A percentile compares a stretch with the other conserved stretches of the same genome.
These are phyloP conservation scores for Allophyes oxyacanthae DNA, from an alignment of 2,888 invertebrate genomes.

Conservation along the genomic window DNA sequence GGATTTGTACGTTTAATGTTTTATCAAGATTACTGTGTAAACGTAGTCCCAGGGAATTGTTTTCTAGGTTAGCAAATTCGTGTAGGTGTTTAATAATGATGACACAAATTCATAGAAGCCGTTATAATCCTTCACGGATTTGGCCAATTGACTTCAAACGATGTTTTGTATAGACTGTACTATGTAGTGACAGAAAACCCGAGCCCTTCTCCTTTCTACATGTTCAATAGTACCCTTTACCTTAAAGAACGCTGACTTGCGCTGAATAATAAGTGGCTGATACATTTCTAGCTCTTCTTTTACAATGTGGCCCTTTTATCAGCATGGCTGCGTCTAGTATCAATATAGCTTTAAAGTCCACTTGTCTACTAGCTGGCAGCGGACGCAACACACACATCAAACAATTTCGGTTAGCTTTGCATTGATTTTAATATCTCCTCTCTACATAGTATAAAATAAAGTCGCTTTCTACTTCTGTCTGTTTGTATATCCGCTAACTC, in stretches of 20 bases:
- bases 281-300: constrained; percentile 15
- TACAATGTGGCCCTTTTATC: constrained; percentile 6
- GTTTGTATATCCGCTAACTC: too few relatives aligned
- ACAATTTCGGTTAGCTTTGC: too few relatives aligned
- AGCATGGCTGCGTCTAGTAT: constrained; percentile 6
- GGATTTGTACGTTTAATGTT: constrained; percentile 35
- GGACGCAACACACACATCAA: too few relatives aligned
- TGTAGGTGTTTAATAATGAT: constrained; percentile 29
- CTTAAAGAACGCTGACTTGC: neutral
- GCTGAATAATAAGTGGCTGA: constrained; percentile 3
- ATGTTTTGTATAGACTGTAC: too few relatives aligned
- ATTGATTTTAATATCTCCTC: too few relatives aligned
- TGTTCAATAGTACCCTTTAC: too few relatives aligned
- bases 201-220: too few relatives aligned
- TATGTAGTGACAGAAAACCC: neutral
- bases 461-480: too few relatives aligned
- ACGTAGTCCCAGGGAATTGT: constrained; percentile 25
- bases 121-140: constrained; percentile 22
- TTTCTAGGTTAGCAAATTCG: constrained; percentile 21
- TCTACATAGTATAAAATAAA: too few relatives aligned
- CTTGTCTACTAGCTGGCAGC: too few relatives aligned
- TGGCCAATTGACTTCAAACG: constrained; percentile 19
- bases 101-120: constrained; percentile 12
- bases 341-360: constrained; percentile 8
- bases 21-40: constrained; percentile 27